phyloP scores from a whole-genome alignment of 2,797 vertebrate species.

The Artibeus lituratus region DNA sequence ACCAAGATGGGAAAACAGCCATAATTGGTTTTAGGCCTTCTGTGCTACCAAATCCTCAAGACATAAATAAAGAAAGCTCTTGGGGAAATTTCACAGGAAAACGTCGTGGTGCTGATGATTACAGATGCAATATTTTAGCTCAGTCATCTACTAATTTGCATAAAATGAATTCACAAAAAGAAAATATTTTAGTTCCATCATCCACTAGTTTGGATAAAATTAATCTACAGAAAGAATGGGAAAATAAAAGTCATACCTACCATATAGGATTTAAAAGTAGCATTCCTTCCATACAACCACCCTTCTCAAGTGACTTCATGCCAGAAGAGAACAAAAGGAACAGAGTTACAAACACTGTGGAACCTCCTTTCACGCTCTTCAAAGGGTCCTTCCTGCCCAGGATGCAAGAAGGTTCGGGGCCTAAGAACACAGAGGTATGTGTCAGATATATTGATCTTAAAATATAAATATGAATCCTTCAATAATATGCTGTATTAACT shows the following conservation, averaged over 20 bases:
- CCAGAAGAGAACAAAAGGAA: background rate
- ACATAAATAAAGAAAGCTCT: background rate
- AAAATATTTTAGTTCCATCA: background rate
- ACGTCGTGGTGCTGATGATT: background rate
- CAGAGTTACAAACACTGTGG: background rate
- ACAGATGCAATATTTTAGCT: background rate
- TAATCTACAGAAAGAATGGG: background rate
- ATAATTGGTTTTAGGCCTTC: conserved; percentile 57
- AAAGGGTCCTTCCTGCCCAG: background rate
- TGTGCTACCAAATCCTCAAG: background rate
- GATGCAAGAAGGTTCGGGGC: background rate
- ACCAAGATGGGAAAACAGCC: background rate
- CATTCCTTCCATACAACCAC: background rate
- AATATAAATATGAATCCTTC: background rate
- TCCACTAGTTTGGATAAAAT: background rate
- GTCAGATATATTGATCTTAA: background rate
- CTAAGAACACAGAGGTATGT: conserved; percentile 46
- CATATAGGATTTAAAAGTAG: conserved; percentile 21
- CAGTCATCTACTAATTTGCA: background rate
- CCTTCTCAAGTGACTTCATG: background rate
- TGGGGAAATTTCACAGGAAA: background rate
- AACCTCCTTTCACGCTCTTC: background rate
- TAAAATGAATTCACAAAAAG: background rate
- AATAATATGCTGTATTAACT: background rate
- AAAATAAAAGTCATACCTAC: background rate